Percentiles rank a stretch among this genome's conserved stretches.
These are phyloP conservation scores for Datnioides undecimradiatus DNA, from an alignment of 2,113 vertebrate genomes.

Conservation along the genomic window DNA sequence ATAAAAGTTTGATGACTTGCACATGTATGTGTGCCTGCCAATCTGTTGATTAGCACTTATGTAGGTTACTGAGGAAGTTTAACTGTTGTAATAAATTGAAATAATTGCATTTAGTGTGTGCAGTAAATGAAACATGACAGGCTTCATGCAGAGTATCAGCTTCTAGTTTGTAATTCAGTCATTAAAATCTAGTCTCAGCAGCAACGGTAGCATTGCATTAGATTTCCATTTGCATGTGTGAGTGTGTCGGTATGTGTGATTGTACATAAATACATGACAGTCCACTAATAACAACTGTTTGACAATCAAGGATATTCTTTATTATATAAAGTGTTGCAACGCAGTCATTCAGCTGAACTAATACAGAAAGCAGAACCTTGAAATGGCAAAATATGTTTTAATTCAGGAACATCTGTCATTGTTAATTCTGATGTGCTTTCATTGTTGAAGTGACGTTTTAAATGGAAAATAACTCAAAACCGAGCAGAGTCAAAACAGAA, in stretches of 20 bases:
- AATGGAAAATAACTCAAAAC: background rate
- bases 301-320: background rate
- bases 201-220: background rate
- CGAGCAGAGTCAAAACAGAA: background rate
- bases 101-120: background rate
- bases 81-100: background rate
- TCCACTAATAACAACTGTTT: background rate
- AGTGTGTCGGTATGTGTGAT: background rate
- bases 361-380: background rate
- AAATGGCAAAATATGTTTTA: background rate
- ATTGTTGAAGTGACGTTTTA: background rate
- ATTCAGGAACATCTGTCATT: background rate
- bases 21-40: conserved; percentile 10
- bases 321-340: background rate
- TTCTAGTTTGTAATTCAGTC: background rate
- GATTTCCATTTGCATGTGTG: too few species aligned
- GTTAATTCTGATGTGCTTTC: background rate
- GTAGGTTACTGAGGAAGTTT: background rate
- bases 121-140: conserved; percentile 6
- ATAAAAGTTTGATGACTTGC: conserved; percentile 58
- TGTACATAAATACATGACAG: background rate
- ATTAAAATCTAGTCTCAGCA: background rate
- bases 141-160: background rate
- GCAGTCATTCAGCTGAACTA: background rate
- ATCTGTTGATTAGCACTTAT: background rate